Percentiles rank a stretch among this genome's conserved stretches.
Conservation (phyloP, 2,113 vertebrate genomes). For the Rana temporaria region DNA sequence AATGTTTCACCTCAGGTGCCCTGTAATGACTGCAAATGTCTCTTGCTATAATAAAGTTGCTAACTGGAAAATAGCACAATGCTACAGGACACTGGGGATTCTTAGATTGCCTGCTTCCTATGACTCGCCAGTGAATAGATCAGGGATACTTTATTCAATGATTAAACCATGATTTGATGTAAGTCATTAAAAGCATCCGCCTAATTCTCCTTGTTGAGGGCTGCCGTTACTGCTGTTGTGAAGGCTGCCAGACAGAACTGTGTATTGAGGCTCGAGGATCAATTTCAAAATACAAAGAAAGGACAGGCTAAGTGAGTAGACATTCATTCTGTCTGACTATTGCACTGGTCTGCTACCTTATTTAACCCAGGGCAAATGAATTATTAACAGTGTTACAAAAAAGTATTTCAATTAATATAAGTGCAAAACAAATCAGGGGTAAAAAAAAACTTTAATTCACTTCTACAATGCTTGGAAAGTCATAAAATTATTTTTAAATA, state of each 20-base stretch:
- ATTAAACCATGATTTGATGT: conserved; percentile 57
- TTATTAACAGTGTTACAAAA: no score
- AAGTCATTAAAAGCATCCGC: conserved; percentile 44
- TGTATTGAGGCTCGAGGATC: neutral
- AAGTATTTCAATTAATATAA: no score
- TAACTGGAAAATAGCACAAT: conserved; percentile 24
- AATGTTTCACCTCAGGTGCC: conserved; percentile 25
- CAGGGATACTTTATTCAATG: conserved; percentile 34
- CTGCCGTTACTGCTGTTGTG: neutral
- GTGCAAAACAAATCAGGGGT: no score
- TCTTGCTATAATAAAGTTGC: conserved; percentile 18
- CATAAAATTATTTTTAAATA: no score
- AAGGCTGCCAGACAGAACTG: conserved; percentile 26
- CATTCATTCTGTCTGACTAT: no score
- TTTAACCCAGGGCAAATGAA: no score
- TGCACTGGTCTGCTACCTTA: no score
- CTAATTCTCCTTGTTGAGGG: neutral
- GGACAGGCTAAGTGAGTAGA: no score
- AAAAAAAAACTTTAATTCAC: no score
- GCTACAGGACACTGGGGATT: conserved; percentile 18
- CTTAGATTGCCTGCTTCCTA: conserved; percentile 24
- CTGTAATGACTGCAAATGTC: conserved; percentile 3
- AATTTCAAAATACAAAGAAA: neutral
- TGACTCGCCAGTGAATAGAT: conserved; percentile 15
- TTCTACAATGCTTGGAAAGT: no score